Percentiles rank a stretch among this genome's conserved stretches.
These are phyloP conservation scores for Patella vulgata DNA, from an alignment of 1,140 invertebrate genomes.

Conservation along the genomic window DNA sequence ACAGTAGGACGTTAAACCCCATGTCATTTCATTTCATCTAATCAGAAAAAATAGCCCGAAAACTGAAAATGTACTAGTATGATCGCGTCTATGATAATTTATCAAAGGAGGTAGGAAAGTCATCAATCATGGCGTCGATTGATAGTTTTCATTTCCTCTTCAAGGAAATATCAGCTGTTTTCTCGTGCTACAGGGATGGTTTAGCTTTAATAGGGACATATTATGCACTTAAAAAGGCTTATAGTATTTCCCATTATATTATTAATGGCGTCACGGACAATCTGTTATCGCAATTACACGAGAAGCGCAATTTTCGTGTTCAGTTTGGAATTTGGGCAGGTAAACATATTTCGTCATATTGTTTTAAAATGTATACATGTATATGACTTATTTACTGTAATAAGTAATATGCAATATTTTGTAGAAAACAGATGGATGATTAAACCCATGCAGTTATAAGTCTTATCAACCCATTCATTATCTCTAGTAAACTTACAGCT, in stretches of 20 bases:
- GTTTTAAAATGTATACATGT: not conserved
- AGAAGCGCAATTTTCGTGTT: constrained; percentile 36
- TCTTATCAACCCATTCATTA: constrained; percentile 12
- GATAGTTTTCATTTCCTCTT: constrained; percentile 57
- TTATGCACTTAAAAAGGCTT: constrained; percentile 49
- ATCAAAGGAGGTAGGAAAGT: too few species aligned
- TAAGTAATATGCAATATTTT: not conserved
- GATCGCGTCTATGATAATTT: too few species aligned
- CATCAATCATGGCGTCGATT: constrained; percentile 45
- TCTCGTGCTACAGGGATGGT: constrained; percentile 45
- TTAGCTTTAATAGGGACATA: constrained; percentile 55
- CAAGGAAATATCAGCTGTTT: constrained; percentile 39
- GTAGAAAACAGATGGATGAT: constrained; percentile 12
- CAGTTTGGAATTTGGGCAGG: constrained; percentile 61
- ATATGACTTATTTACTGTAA: not conserved
- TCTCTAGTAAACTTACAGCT: constrained; percentile 6
- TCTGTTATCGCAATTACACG: constrained; percentile 38
- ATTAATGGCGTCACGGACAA: constrained; percentile 44
- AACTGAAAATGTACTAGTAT: too few species aligned
- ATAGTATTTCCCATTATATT: constrained; percentile 24
- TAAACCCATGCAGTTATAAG: constrained; percentile 7
- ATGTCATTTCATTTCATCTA: too few species aligned
- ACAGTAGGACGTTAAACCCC: too few species aligned
- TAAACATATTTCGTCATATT: constrained; percentile 14
- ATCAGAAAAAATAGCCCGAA: too few species aligned